Percentiles rank a stretch among this genome's conserved stretches.
Conservation (phyloP, 2,797 vertebrate genomes). For the Mus minutoides region DNA sequence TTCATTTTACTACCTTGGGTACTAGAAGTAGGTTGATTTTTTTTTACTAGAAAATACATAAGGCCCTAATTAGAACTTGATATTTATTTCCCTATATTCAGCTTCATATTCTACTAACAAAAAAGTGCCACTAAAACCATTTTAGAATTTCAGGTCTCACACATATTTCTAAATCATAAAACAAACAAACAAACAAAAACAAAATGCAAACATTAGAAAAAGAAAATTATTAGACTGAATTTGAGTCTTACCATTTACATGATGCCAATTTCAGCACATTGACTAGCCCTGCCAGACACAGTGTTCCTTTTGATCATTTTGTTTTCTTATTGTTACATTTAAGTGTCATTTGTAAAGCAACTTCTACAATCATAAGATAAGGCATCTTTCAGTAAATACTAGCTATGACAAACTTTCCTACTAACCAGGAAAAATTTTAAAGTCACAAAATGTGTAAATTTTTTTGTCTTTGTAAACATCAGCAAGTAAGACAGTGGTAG, state of each 20-base stretch:
- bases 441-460: background rate
- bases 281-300: accelerated
- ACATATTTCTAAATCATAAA: background rate
- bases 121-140: background rate
- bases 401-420: background rate
- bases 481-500: background rate
- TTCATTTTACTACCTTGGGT: background rate
- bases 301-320: background rate
- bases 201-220: background rate
- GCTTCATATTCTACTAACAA: background rate
- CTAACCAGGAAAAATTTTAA: background rate
- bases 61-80: background rate
- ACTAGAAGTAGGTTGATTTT: background rate
- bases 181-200: too few species aligned
- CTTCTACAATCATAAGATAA: background rate
- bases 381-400: background rate
- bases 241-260: background rate
- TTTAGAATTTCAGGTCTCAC: background rate
- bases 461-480: background rate
- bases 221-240: background rate
- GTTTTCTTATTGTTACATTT: background rate
- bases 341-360: conserved; percentile 20
- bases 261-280: background rate
- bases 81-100: background rate
- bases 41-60: background rate